A percentile compares a stretch with the other conserved stretches of the same genome.
Evolutionary conservation across 2,113 vertebrate genomes (phyloP).

Genomic region (Erythrocebus patas): DNA sequence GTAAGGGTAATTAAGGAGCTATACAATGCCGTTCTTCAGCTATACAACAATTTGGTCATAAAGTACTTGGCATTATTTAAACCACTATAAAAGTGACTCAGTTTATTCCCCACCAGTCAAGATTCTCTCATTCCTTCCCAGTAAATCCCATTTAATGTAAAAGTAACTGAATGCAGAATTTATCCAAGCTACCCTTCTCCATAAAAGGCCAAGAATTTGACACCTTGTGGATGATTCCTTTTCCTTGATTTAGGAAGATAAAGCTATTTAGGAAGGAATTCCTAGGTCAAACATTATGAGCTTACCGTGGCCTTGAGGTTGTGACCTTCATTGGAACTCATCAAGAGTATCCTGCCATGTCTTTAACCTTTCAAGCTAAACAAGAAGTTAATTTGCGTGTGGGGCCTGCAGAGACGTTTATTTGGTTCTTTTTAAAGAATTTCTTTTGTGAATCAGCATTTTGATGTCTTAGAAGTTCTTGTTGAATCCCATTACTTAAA

Average conservation of each 20-base stretch:
- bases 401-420: not conserved
- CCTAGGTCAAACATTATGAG: slow-evolving; percentile 39
- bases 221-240: not conserved
- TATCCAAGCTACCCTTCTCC: slow-evolving; percentile 4
- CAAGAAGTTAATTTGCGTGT: slow-evolving; percentile 39
- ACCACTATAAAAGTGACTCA: not conserved
- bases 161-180: not conserved
- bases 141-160: not conserved
- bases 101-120: not conserved
- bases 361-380: slow-evolving; percentile 70
- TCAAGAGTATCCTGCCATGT: slow-evolving; percentile 11
- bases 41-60: not conserved
- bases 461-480: slow-evolving; percentile 50
- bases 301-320: not conserved
- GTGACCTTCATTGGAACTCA: slow-evolving; percentile 36
- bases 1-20: not conserved
- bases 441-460: slow-evolving; percentile 46
- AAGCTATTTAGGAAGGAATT: slow-evolving; percentile 24
- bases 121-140: not conserved
- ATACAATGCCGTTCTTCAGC: not conserved
- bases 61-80: not conserved
- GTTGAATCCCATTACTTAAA: slow-evolving; percentile 70
- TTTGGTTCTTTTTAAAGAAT: slow-evolving; percentile 44
- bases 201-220: slow-evolving; percentile 48
- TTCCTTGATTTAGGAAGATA: slow-evolving; percentile 40